Conservation (phyloP, 1,140 invertebrate genomes). For the Spodoptera litura region DNA sequence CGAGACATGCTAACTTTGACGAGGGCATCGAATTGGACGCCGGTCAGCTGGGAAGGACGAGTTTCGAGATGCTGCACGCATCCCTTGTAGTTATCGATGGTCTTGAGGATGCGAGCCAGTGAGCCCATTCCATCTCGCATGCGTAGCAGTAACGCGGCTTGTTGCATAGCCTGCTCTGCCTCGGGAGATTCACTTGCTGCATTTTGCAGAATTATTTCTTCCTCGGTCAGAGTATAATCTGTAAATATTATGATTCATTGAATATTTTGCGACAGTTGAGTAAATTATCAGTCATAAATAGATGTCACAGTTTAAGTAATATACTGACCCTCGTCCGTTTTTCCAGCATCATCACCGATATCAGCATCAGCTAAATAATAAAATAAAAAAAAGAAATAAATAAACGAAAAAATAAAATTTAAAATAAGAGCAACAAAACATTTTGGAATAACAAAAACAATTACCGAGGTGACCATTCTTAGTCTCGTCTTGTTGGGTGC, state of each 20-base stretch:
- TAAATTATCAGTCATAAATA: not conserved
- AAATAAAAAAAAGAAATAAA: slow-evolving; percentile 68
- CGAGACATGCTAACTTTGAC: slow-evolving; percentile 94
- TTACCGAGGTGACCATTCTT: slow-evolving; percentile 82
- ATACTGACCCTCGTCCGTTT: slow-evolving; percentile 74
- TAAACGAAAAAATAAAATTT: slow-evolving; percentile 61
- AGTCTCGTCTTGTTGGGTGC: slow-evolving; percentile 81
- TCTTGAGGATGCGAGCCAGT: slow-evolving; percentile 94
- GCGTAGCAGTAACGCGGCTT: slow-evolving; percentile 92
- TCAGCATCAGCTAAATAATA: slow-evolving; percentile 74
- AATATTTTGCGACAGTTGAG: not conserved
- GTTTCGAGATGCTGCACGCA: slow-evolving; percentile 95
- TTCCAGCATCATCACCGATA: slow-evolving; percentile 65
- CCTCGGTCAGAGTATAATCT: slow-evolving; percentile 92
- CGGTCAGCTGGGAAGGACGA: slow-evolving; percentile 90
- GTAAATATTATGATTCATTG: slow-evolving; percentile 42
- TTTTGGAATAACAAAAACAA: slow-evolving; percentile 52
- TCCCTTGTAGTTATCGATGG: slow-evolving; percentile 96
- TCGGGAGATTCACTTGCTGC: slow-evolving; percentile 91
- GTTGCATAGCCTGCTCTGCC: slow-evolving; percentile 90
- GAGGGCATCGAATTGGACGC: slow-evolving; percentile 94
- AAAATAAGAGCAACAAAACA: slow-evolving; percentile 64
- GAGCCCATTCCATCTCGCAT: slow-evolving; percentile 95
- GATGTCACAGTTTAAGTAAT: not conserved
- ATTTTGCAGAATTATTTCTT: slow-evolving; percentile 94